Percentiles rank a stretch among this genome's conserved stretches.
Conservation (phyloP, 2,113 vertebrate species). For the Gopherus flavomarginatus region DNA sequence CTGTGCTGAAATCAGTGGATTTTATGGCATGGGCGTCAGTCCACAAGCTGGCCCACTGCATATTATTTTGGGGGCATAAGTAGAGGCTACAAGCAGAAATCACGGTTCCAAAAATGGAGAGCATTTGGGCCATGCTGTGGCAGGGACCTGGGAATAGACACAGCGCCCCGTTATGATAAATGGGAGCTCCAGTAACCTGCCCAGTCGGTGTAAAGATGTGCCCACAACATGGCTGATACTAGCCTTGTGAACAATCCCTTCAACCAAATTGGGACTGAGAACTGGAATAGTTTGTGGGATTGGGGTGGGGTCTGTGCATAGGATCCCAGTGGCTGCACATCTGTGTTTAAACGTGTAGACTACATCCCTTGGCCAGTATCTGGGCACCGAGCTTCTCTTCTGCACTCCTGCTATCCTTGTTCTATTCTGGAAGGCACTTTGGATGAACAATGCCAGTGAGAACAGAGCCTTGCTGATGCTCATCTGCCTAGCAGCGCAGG, state of each 20-base stretch:
- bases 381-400: background rate
- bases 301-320: background rate
- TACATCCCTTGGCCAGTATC: background rate
- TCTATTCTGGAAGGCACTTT: background rate
- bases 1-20: too few relatives aligned
- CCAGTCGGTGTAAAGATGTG: background rate
- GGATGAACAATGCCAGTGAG: background rate
- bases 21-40: too few relatives aligned
- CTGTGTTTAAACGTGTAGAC: background rate
- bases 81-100: background rate
- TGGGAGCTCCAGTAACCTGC: background rate
- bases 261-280: background rate
- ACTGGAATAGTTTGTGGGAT: background rate
- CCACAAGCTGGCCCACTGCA: background rate
- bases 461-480: background rate
- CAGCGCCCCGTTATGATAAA: background rate
- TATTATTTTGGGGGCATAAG: background rate
- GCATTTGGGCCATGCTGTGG: background rate
- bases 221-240: background rate
- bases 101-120: background rate
- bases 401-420: background rate
- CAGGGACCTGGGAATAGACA: background rate
- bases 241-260: background rate
- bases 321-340: fast-evolving
- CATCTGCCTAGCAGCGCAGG: background rate